Evolutionary conservation across 2,113 vertebrate species (phyloP), one percentile per base, ranked within the genome.

Genomic region (Pimephales promelas): DNA sequence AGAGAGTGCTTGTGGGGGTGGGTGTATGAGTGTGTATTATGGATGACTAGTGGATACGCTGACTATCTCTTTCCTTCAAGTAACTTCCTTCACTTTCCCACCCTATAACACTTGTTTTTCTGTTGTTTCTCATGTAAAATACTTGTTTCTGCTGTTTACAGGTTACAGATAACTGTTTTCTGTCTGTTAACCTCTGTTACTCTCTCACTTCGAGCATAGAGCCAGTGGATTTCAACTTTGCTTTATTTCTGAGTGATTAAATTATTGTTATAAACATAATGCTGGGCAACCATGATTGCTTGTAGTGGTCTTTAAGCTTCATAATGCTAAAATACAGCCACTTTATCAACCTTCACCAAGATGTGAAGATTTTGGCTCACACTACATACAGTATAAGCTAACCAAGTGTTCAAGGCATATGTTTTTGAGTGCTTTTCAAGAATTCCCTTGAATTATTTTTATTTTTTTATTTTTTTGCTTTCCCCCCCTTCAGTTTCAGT

Each of bases 11-110:
- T 83, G 82, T 76, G 59, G 49, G 64, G n/a, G n/a, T n/a, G 40
- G 64, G 52, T 34, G 76, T 49, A 20, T 79, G 62, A 7, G 47
- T 68, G 76, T 34, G 52, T 52, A 31, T 31, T 85, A 62, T 66
- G 59, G 57, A 78, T 10, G 26, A 61, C 34, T 24, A 91, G 94
- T 91, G 90, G 82, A 90, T 75, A 84, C 28, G 43, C 61, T 73
- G 64, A 28, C 56, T 31, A 49, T 82, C 88, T 86, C 83, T 89
- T 86, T 90, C 61, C 82, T 88, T 83, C 88, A 89, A 73, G 22
- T 79, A 74, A 74, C 81, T 87, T 59, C n/a, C 68, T 80, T 56
- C 72, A 5, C 80, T 82, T 62, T 54, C 45, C 47, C 66, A 43
- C 22, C 22, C 18, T 83, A 66, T 61, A 73, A 64, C 80, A 64